Percentiles rank a stretch among this genome's conserved stretches.
Conservation (phyloP, 2,888 invertebrate species). For the Galerucella nymphaeae region DNA sequence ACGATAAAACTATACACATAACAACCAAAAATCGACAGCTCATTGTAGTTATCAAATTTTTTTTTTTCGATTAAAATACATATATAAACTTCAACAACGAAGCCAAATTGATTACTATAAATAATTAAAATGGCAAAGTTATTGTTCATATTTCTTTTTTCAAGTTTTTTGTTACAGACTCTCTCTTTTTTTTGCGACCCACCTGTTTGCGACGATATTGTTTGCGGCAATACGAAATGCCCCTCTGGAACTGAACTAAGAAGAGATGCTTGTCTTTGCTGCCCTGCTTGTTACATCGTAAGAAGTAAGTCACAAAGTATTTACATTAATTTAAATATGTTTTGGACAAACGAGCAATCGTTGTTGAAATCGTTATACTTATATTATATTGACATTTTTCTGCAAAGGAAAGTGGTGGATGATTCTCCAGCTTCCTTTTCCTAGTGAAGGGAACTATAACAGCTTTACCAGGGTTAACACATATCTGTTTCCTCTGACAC, state of each 20-base stretch:
- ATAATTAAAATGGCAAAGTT: not conserved
- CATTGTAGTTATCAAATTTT: not conserved
- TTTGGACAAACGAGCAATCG: too few relatives aligned
- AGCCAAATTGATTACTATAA: not conserved
- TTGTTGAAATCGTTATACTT: too few relatives aligned
- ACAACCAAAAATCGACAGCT: not conserved
- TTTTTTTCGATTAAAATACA: not conserved
- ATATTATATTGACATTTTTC: too few relatives aligned
- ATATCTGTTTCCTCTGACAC: too few relatives aligned
- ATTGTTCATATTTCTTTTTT: not conserved
- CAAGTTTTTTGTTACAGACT: not conserved
- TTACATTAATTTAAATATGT: too few relatives aligned
- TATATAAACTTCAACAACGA: not conserved
- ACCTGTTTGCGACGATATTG: not conserved
- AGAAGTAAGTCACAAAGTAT: not conserved
- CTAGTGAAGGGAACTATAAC: too few relatives aligned
- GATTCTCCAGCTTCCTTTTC: too few relatives aligned
- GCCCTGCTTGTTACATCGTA: not conserved
- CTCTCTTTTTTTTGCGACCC: not conserved
- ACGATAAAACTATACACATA: not conserved
- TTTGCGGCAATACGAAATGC: not conserved
- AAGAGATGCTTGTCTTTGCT: not conserved
- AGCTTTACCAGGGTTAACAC: too few relatives aligned
- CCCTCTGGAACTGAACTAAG: not conserved
- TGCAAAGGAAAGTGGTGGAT: too few relatives aligned